Evolutionary conservation across 1,140 invertebrate species (phyloP).

Genomic region (Ephestia elutella): DNA sequence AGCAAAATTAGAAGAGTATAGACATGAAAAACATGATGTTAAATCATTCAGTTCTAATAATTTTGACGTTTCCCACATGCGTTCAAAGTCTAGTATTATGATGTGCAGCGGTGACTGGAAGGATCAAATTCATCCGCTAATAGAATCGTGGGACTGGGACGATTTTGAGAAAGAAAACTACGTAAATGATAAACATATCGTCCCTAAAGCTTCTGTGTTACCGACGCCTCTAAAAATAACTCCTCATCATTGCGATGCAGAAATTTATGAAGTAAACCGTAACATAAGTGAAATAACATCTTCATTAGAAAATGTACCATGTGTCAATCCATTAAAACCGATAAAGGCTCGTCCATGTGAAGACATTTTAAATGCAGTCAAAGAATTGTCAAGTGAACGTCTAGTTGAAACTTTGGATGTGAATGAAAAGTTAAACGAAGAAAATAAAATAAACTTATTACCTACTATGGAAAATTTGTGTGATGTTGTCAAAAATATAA

Average conservation of each 20-base stretch:
- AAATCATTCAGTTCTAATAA: slow-evolving; percentile 53
- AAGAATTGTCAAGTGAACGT: slow-evolving; percentile 71
- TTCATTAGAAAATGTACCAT: slow-evolving; percentile 78
- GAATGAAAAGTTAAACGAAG: slow-evolving; percentile 74
- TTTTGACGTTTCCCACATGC: slow-evolving; percentile 63
- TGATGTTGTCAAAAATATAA: slow-evolving; percentile 77
- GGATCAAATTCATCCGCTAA: slow-evolving; percentile 75
- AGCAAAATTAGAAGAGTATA: slow-evolving; percentile 65
- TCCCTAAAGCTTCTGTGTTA: slow-evolving; percentile 64
- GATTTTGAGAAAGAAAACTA: slow-evolving; percentile 74
- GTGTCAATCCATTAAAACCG: slow-evolving; percentile 77
- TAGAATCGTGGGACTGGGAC: slow-evolving; percentile 78
- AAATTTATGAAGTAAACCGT: slow-evolving; percentile 58
- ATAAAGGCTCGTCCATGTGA: slow-evolving; percentile 73
- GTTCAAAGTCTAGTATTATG: slow-evolving; percentile 67
- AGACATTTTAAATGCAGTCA: slow-evolving; percentile 68
- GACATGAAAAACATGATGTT: slow-evolving; percentile 56
- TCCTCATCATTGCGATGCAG: slow-evolving; percentile 68
- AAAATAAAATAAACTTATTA: slow-evolving; percentile 73
- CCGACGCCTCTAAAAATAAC: slow-evolving; percentile 72
- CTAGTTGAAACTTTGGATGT: slow-evolving; percentile 76
- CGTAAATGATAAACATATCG: slow-evolving; percentile 42
- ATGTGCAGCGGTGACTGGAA: slow-evolving; percentile 75
- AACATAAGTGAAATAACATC: slow-evolving; percentile 73
- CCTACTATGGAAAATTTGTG: slow-evolving; percentile 79